Conservation (phyloP, 2,888 invertebrate species). For the Phania funesta region DNA sequence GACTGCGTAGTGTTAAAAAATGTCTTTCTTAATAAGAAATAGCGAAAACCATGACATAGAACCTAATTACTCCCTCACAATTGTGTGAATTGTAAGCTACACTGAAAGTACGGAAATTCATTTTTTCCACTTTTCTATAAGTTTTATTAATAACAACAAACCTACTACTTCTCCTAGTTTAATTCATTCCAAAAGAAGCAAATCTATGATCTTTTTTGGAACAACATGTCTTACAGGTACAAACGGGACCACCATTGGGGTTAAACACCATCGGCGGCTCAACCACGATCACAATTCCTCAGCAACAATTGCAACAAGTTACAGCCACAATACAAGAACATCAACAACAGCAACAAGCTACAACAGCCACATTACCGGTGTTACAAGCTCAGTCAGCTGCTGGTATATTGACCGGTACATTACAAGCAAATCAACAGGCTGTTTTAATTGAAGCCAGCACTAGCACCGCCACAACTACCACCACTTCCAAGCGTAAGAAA, state of each 20-base stretch:
- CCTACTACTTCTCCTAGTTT: no score
- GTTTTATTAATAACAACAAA: no score
- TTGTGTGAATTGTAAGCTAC: no score
- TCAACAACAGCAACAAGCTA: conserved; percentile 66
- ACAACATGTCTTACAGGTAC: conserved; percentile 77
- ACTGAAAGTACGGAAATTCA: no score
- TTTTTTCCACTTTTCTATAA: no score
- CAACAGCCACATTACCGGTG: conserved; percentile 61
- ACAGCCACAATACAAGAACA: conserved; percentile 72
- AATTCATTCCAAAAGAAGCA: not conserved
- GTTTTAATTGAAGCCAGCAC: conserved; percentile 53
- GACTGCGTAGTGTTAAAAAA: no score
- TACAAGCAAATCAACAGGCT: conserved; percentile 81
- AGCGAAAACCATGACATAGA: no score
- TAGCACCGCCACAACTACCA: conserved; percentile 73
- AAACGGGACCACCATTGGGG: conserved; percentile 78
- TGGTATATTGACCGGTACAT: conserved; percentile 27
- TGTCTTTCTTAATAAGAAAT: no score
- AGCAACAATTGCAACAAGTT: conserved; percentile 76
- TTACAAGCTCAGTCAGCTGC: conserved; percentile 83
- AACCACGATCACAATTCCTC: conserved; percentile 79
- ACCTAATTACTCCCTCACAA: no score
- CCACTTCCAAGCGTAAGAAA: conserved; percentile 87
- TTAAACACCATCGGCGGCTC: conserved; percentile 75
- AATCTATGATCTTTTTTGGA: conserved; percentile 44